phyloP scores from a whole-genome alignment of 2,113 vertebrate species.

The Orthochromis malagaraziensis region DNA sequence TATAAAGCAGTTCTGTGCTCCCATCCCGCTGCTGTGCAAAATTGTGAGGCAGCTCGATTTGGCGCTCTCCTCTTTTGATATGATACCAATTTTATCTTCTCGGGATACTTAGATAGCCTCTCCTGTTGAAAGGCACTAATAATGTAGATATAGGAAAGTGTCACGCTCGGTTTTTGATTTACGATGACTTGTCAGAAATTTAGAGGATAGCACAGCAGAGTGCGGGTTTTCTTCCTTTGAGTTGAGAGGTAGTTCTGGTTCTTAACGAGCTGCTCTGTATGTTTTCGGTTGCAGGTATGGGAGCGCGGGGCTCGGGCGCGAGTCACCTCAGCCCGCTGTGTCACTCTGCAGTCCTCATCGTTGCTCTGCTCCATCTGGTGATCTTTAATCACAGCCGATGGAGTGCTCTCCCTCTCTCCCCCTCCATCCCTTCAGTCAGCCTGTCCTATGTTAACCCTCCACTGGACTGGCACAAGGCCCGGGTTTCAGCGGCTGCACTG shows the following conservation, averaged over 20 bases:
- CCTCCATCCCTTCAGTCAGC: slow-evolving; percentile 21
- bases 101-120: slow-evolving; percentile 34
- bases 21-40: slow-evolving; percentile 26
- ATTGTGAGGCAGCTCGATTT: slow-evolving; percentile 43
- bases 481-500: not conserved
- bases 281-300: slow-evolving; percentile 77
- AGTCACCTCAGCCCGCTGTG: slow-evolving; percentile 30
- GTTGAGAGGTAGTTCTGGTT: not conserved
- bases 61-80: slow-evolving; percentile 23
- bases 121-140: slow-evolving; percentile 52
- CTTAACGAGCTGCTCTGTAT: slow-evolving; percentile 3
- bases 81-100: slow-evolving; percentile 48
- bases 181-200: slow-evolving; percentile 30
- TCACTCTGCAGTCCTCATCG: slow-evolving; percentile 59
- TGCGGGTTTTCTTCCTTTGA: slow-evolving; percentile 8
- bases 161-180: slow-evolving; percentile 36
- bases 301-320: slow-evolving; percentile 79
- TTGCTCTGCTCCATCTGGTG: slow-evolving; percentile 59
- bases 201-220: not conserved
- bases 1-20: slow-evolving; percentile 58
- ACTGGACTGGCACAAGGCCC: slow-evolving; percentile 27
- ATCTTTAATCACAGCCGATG: slow-evolving; percentile 35
- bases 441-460: slow-evolving; percentile 15
- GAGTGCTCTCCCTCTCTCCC: not conserved
- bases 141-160: slow-evolving; percentile 37